Percentiles rank a stretch among this genome's conserved stretches.
Conservation (phyloP, 2,888 invertebrate genomes). For the Diarsia dahlii region DNA sequence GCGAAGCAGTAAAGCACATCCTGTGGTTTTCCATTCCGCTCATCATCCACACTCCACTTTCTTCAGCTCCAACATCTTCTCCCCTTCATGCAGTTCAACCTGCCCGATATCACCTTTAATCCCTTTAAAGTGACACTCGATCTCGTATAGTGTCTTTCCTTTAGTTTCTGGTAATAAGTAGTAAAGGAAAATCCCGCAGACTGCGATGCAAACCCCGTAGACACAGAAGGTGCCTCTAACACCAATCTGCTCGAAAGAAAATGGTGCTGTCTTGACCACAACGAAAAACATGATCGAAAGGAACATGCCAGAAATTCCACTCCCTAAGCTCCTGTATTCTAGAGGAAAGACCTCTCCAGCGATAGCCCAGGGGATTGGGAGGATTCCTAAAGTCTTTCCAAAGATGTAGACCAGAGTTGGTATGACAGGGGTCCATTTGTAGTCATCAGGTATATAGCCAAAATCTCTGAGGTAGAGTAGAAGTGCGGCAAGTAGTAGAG, state of each 20-base stretch:
- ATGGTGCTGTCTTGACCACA: conserved; percentile 92
- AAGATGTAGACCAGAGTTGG: conserved; percentile 90
- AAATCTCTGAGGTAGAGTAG: conserved; percentile 82
- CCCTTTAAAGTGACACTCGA: conserved; percentile 91
- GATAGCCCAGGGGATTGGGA: conserved; percentile 93
- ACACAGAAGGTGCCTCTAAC: conserved; percentile 91
- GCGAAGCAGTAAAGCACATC: conserved; percentile 78
- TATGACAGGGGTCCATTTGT: conserved; percentile 87
- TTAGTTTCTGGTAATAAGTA: conserved; percentile 93
- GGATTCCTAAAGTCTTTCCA: conserved; percentile 91
- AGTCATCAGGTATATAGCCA: conserved; percentile 78
- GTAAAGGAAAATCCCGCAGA: conserved; percentile 91
- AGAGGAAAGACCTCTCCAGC: conserved; percentile 93
- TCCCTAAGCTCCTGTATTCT: conserved; percentile 91
- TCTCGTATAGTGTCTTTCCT: conserved; percentile 92
- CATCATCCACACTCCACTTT: conserved; percentile 84
- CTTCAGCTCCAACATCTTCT: conserved; percentile 83
- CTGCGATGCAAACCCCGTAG: conserved; percentile 89
- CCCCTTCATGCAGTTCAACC: conserved; percentile 74
- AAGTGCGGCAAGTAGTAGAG: conserved; percentile 88
- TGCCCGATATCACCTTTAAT: conserved; percentile 62
- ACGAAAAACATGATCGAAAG: conserved; percentile 92
- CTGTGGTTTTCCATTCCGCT: conserved; percentile 60
- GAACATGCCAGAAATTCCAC: conserved; percentile 92
- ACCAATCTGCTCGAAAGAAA: conserved; percentile 88